Evolutionary conservation across 1,140 invertebrate species (phyloP).

Genomic region (Adoxophyes honmai): DNA sequence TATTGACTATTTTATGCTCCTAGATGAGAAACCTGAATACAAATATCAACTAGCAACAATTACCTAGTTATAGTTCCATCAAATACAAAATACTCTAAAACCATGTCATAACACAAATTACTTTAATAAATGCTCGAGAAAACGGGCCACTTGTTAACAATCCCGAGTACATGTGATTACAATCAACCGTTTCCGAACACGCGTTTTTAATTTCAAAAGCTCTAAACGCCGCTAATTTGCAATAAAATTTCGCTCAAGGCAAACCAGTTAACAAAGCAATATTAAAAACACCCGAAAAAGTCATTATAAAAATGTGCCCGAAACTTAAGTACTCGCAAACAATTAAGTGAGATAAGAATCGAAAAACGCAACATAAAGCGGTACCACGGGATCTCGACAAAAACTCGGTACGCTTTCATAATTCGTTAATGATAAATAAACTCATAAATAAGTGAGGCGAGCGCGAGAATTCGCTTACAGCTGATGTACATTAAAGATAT

Average conservation of each 20-base stretch:
- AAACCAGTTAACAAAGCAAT: conserved; percentile 11
- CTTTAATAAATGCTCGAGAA: too few relatives aligned
- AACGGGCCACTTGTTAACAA: too few relatives aligned
- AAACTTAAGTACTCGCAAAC: conserved; percentile 14
- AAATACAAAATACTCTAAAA: too few relatives aligned
- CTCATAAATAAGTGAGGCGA: conserved; percentile 71
- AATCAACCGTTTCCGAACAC: too few relatives aligned
- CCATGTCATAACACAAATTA: too few relatives aligned
- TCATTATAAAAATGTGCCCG: conserved; percentile 12
- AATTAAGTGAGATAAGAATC: conserved; percentile 10
- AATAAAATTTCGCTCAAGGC: background rate
- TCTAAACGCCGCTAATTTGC: background rate
- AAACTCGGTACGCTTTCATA: conserved; percentile 64
- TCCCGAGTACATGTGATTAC: too few relatives aligned
- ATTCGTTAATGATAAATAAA: conserved; percentile 79
- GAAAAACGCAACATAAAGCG: conserved; percentile 36
- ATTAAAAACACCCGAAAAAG: conserved; percentile 14
- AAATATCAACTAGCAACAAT: too few relatives aligned
- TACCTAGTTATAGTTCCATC: too few relatives aligned
- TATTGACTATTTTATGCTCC: too few relatives aligned
- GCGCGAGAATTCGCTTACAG: conserved; percentile 72
- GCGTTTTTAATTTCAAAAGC: too few relatives aligned
- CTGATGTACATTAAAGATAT: conserved; percentile 76
- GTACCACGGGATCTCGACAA: conserved; percentile 28
- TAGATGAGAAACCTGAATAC: too few relatives aligned